Base-by-base conservation (phyloP, 1,140 invertebrate genomes). In the Habropoda laboriosa region DNA sequence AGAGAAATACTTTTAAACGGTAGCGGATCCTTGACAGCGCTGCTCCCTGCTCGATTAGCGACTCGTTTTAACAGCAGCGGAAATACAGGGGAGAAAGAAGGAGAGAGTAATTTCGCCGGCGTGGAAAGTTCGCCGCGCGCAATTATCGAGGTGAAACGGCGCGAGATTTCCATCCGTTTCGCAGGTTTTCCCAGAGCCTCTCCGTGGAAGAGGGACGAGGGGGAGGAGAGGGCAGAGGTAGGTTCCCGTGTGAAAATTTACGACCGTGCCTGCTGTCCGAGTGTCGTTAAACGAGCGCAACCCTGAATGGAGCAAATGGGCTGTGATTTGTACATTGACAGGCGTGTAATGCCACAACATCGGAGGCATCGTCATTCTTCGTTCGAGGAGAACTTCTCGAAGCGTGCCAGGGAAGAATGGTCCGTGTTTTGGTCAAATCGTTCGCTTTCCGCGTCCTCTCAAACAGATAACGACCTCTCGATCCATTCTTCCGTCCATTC, bases 291-390 rank as follows among this genome's bases (percentile, higher is more conserved):
- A 91, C 89, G 90, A 91, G 88, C 88, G 85, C 88, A 83, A 84
- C 63, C 61, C 53, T 92, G 81, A 92, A 92, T 92, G 87, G 91
- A 89, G 88, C 88, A 92, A 92, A 92, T 92, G 91, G 91, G 74
- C 91, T 89, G 91, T 92, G 90, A 92, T 92, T 92, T 92, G 92
- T 92, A 92, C 90, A 89, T 90, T 85, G 90, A 85, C 90, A 80
- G 82, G 82, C 88, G 83, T 82, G 88, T 88, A 88, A 90, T 88
- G 89, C 85, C 80, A 80, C 87, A 81, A 86, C 86, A 88, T 85
- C 71, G 79, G 57, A 72, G 53, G 53, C 64, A 68, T 60, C 75
- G 79, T 74, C 42, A 80, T 80, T 78, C 68, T 82, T 73, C 76
- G 57, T 75, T 85, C 30, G 21, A 32, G 51, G 32, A 30, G 73